Percentiles rank a stretch among this genome's conserved stretches.
phyloP scores from a whole-genome alignment of 2,797 vertebrate species.

The Argentina silus region DNA sequence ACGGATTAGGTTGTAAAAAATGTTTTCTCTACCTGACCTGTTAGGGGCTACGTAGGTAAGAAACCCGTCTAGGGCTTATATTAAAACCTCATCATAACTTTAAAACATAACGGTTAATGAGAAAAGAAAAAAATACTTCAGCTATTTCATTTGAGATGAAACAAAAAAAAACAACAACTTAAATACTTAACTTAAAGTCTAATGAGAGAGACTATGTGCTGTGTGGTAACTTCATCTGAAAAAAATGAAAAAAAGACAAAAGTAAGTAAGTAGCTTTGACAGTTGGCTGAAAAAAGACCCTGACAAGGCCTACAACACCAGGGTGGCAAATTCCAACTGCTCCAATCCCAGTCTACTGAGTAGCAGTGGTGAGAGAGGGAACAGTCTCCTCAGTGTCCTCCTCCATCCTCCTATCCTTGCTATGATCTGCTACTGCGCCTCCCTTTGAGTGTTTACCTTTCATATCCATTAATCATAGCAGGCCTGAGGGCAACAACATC shows the following conservation, averaged over 20 bases:
- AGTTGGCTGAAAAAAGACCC: conserved; percentile 12
- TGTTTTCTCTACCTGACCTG: no score
- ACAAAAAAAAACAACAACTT: no score
- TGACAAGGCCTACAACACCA: conserved; percentile 30
- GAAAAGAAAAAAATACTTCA: no score
- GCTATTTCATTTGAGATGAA: no score
- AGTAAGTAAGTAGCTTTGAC: conserved; percentile 17
- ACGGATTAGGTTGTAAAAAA: no score
- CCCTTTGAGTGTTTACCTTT: conserved; percentile 37
- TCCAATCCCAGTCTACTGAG: conserved; percentile 22
- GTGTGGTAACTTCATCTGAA: conserved; percentile 18
- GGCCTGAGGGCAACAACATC: not conserved
- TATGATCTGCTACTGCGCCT: conserved; percentile 19
- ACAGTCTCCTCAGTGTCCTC: conserved; percentile 40
- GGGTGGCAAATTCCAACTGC: conserved; percentile 49
- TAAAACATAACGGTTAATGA: no score
- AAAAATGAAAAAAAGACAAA: not conserved
- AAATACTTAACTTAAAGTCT: no score
- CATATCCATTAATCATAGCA: conserved; percentile 53
- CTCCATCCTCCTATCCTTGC: conserved; percentile 10
- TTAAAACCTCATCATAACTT: no score
- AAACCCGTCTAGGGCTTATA: no score
- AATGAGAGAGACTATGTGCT: no score
- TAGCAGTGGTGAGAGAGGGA: conserved; percentile 14
- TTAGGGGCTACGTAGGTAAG: no score